Evolutionary conservation across 2,888 invertebrate genomes (phyloP).

Genomic region (Stramonita haemastoma): DNA sequence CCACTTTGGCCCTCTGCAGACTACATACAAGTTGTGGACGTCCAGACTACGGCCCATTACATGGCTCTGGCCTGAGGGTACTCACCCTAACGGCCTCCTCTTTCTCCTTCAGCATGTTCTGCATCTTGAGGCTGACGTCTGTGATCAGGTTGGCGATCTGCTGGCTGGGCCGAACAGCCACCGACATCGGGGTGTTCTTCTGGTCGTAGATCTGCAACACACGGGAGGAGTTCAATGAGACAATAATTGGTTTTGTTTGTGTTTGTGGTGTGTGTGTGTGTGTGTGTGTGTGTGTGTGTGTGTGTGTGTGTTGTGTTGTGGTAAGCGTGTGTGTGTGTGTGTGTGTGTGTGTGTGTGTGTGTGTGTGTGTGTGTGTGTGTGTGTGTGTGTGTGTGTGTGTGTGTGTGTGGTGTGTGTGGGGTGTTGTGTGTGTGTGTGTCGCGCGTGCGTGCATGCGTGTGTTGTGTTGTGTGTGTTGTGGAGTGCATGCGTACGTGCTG

Average conservation of each 20-base stretch:
- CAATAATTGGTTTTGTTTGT: not conserved
- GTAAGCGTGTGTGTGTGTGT: not conserved
- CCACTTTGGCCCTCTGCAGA: too few relatives aligned
- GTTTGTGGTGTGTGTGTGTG: too few relatives aligned
- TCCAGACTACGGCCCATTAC: too few relatives aligned
- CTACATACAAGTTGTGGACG: too few relatives aligned
- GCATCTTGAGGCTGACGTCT: conserved; percentile 39
- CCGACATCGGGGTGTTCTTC: conserved; percentile 33
- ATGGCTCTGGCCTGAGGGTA: too few relatives aligned
- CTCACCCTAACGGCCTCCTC: conserved; percentile 46
- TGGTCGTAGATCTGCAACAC: conserved; percentile 26
- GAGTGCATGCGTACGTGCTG: not conserved
- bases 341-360: not conserved
- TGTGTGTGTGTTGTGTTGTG: not conserved
- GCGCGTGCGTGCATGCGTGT: too few relatives aligned
- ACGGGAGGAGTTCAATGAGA: not conserved
- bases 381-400: not conserved
- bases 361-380: not conserved
- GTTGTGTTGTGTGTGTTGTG: too few relatives aligned
- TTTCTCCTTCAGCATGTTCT: conserved; percentile 44
- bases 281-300: too few relatives aligned
- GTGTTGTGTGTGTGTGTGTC: too few relatives aligned
- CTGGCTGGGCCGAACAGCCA: conserved; percentile 20
- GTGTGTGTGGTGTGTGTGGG: not conserved
- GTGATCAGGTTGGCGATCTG: conserved; percentile 41